phyloP scores from a whole-genome alignment of 1,140 invertebrate genomes.

The Drosophila sucinea region DNA sequence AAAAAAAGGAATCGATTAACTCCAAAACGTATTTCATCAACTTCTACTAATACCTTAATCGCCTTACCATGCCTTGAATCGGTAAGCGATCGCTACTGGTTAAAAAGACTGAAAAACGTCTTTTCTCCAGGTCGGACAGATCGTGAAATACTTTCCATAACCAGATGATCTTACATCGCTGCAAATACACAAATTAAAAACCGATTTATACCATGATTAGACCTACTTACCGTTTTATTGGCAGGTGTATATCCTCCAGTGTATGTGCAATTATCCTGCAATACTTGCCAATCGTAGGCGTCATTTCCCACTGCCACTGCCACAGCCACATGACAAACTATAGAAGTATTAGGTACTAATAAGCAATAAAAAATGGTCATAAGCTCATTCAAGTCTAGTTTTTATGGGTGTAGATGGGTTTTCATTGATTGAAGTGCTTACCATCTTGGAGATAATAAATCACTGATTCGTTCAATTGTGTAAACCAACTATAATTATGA shows the following conservation, averaged over 20 bases:
- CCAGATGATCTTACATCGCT: constrained; percentile 84
- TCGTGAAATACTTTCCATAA: constrained; percentile 99
- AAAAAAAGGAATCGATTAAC: background rate
- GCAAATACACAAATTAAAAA: background rate
- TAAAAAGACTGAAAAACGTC: constrained; percentile 96
- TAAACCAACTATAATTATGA: too few species aligned
- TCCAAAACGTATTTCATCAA: background rate
- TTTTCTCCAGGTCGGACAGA: constrained; percentile 93
- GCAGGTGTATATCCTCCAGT: constrained; percentile 92
- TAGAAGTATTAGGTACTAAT: too few species aligned
- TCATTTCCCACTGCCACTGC: constrained; percentile 93
- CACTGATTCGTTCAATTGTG: too few species aligned
- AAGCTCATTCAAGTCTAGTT: too few species aligned
- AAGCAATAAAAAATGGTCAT: too few species aligned
- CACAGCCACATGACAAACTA: constrained; percentile 59
- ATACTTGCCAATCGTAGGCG: constrained; percentile 86
- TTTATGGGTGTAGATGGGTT: too few species aligned
- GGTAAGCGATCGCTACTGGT: constrained; percentile 98
- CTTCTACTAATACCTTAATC: constrained; percentile 87
- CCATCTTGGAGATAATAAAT: too few species aligned
- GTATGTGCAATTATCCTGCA: constrained; percentile 93
- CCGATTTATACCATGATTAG: background rate
- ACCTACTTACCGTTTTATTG: constrained; percentile 88
- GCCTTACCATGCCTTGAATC: constrained; percentile 97
- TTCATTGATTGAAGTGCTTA: too few species aligned